These are phyloP conservation scores for Chrysemys picta DNA, from an alignment of 2,113 vertebrate species.

Conservation along the genomic window DNA sequence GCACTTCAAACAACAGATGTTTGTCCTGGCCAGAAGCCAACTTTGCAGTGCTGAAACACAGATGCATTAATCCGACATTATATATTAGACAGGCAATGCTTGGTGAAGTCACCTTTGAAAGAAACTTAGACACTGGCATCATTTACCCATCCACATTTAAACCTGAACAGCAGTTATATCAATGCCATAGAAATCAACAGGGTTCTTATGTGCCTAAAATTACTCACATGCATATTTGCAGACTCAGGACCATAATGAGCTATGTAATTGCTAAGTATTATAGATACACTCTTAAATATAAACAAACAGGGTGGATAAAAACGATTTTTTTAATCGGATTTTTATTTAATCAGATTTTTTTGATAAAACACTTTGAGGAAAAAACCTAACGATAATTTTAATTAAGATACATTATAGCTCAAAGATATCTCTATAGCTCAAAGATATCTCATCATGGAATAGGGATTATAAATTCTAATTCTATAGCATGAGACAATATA, in stretches of 20 bases:
- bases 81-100: neutral
- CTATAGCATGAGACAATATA: no score
- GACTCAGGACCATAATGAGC: neutral
- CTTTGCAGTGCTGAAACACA: slow-evolving; percentile 87
- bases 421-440: no score
- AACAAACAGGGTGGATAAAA: no score
- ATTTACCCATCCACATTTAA: neutral
- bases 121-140: neutral
- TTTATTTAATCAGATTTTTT: no score
- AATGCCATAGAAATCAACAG: neutral
- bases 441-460: no score
- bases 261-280: neutral
- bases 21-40: slow-evolving; percentile 93
- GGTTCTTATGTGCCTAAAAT: neutral
- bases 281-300: neutral
- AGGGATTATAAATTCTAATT: no score
- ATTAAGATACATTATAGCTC: no score
- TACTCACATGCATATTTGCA: neutral
- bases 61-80: neutral
- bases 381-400: no score
- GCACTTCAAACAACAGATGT: slow-evolving; percentile 96
- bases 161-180: neutral
- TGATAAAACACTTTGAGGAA: no score
- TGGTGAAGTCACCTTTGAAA: neutral
- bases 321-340: no score